Conservation (phyloP, 2,888 invertebrate species). For the Lycia hirtaria region DNA sequence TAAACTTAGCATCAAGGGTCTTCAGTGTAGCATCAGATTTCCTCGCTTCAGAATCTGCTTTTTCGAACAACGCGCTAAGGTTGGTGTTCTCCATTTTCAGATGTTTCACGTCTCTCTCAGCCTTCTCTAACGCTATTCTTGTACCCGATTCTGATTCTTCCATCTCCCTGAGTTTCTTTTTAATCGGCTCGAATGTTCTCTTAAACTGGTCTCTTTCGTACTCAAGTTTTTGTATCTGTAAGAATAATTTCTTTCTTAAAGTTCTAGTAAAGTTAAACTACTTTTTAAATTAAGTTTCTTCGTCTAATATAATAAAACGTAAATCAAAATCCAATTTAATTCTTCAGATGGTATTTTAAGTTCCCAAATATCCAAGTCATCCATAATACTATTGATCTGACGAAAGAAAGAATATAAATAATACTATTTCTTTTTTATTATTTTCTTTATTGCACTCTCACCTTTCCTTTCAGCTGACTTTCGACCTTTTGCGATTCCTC, state of each 20-base stretch:
- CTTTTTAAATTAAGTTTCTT: too few species aligned
- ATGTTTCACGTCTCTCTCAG: slow-evolving; percentile 83
- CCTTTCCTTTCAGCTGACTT: slow-evolving; percentile 80
- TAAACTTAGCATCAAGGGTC: slow-evolving; percentile 70
- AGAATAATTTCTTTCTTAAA: slow-evolving; percentile 5
- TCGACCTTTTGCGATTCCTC: slow-evolving; percentile 78
- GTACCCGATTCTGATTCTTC: slow-evolving; percentile 85
- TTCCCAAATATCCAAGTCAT: too few species aligned
- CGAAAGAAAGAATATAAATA: too few species aligned
- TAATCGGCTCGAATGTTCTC: slow-evolving; percentile 79
- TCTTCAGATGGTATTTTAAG: too few species aligned
- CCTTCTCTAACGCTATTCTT: slow-evolving; percentile 81
- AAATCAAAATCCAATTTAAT: too few species aligned
- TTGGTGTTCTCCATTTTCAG: slow-evolving; percentile 75
- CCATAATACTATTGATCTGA: too few species aligned
- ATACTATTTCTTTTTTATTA: neutral
- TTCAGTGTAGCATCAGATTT: slow-evolving; percentile 79
- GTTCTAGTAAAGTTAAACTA: too few species aligned
- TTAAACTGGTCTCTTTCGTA: slow-evolving; percentile 80
- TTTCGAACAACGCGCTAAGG: slow-evolving; percentile 75
- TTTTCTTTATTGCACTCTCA: slow-evolving; percentile 43
- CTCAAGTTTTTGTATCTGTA: slow-evolving; percentile 69
- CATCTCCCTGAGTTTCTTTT: slow-evolving; percentile 83
- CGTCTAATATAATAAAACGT: too few species aligned
- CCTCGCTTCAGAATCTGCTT: slow-evolving; percentile 79